These are phyloP conservation scores for Silurus glanis DNA, from an alignment of 2,113 vertebrate genomes.

Conservation along the genomic window DNA sequence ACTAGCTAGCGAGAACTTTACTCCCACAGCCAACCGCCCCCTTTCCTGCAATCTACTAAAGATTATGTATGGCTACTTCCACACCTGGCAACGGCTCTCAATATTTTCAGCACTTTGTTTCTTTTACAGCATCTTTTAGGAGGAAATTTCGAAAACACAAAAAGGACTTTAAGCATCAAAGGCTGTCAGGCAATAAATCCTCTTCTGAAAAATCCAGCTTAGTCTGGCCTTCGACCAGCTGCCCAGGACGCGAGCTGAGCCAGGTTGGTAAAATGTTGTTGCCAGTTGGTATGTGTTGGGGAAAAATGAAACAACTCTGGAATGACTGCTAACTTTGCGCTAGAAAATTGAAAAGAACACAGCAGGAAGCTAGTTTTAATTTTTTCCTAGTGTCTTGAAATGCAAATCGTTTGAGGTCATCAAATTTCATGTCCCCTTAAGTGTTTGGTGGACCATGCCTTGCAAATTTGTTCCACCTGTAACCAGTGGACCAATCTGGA, in stretches of 20 bases:
- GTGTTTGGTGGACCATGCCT: too few relatives aligned
- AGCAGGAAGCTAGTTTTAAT: neutral
- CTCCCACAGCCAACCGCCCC: too few relatives aligned
- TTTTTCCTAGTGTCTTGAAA: too few relatives aligned
- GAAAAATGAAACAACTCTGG: neutral
- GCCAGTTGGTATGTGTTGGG: neutral
- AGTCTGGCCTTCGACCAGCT: neutral
- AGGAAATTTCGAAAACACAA: neutral
- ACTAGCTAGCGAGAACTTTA: neutral
- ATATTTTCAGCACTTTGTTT: neutral
- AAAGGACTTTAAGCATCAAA: conserved; percentile 4
- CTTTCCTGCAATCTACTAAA: too few relatives aligned
- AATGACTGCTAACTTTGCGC: neutral
- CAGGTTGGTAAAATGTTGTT: neutral
- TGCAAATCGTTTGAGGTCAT: too few relatives aligned
- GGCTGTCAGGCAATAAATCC: conserved; percentile 12
- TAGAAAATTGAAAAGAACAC: too few relatives aligned
- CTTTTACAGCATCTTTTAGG: neutral
- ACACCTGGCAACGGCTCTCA: neutral
- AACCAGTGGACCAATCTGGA: too few relatives aligned
- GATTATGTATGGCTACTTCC: neutral
- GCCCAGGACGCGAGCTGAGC: neutral
- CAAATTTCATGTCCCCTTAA: too few relatives aligned
- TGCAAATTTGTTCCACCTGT: too few relatives aligned
- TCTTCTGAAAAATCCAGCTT: conserved; percentile 20